Evolutionary conservation across 1,140 invertebrate genomes (phyloP).

Genomic region (Drosophila micromelanica): DNA sequence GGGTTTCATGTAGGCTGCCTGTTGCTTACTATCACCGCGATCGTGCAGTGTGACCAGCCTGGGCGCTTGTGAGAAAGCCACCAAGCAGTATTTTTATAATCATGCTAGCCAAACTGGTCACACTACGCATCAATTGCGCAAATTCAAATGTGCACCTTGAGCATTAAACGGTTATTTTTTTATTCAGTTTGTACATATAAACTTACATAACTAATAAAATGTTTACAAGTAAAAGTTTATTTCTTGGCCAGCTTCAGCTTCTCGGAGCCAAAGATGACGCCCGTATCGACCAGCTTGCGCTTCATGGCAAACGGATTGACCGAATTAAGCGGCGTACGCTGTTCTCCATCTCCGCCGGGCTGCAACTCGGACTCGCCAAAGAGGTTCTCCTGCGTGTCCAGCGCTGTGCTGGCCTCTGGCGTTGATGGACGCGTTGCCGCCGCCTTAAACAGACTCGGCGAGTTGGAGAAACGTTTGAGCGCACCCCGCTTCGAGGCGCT

Average conservation of each 20-base stretch:
- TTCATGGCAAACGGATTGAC: slow-evolving; percentile 80
- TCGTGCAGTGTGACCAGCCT: slow-evolving; percentile 1
- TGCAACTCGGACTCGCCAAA: slow-evolving; percentile 62
- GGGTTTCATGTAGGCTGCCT: background rate
- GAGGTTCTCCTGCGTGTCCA: slow-evolving; percentile 73
- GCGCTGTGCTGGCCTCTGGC: slow-evolving; percentile 36
- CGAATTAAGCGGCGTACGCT: slow-evolving; percentile 61
- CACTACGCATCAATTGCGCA: background rate
- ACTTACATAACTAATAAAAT: slow-evolving; percentile 12
- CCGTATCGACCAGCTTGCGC: slow-evolving; percentile 70
- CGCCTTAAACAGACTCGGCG: slow-evolving; percentile 68
- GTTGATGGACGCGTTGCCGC: slow-evolving; percentile 51
- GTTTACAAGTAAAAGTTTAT: slow-evolving; percentile 29
- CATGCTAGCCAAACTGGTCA: background rate
- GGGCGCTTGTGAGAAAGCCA: background rate
- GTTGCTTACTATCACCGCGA: background rate
- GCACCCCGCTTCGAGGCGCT: slow-evolving; percentile 62
- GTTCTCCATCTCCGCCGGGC: slow-evolving; percentile 18
- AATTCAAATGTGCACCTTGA: background rate
- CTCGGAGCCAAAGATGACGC: slow-evolving; percentile 74
- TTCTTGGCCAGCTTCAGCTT: slow-evolving; percentile 76
- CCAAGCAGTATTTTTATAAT: background rate
- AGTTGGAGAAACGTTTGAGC: slow-evolving; percentile 65
- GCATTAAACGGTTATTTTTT: background rate
- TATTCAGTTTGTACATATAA: slow-evolving; percentile 21